Percentiles rank a stretch among this genome's conserved stretches.
Conservation (phyloP, 2,113 vertebrate genomes). For the Sylvietta virens region DNA sequence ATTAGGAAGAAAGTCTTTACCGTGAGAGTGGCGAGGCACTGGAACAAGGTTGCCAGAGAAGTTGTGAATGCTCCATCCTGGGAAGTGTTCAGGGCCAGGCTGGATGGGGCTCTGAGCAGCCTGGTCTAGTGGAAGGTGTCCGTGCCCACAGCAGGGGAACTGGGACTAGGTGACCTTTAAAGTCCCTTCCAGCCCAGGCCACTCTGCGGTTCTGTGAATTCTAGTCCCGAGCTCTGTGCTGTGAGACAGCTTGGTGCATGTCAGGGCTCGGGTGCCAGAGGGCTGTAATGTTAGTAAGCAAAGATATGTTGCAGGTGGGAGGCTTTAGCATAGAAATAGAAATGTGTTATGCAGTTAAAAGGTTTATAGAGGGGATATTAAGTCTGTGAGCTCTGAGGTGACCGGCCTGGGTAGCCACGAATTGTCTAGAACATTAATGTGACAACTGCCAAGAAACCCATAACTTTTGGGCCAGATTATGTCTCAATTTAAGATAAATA, state of each 20-base stretch:
- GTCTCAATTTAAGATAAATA: background rate
- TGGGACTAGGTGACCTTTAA: background rate
- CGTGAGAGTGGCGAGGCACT: background rate
- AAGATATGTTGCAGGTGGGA: background rate
- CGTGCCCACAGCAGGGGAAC: rapidly evolving
- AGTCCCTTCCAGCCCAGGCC: background rate
- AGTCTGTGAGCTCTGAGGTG: background rate
- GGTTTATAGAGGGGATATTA: rapidly evolving
- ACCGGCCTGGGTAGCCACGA: rapidly evolving
- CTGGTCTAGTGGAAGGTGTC: background rate
- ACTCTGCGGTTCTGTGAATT: rapidly evolving
- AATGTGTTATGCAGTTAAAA: background rate
- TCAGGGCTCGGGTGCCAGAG: rapidly evolving
- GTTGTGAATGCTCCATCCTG: background rate
- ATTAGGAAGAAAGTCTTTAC: background rate
- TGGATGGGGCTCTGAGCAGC: background rate
- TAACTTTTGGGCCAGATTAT: too few species aligned
- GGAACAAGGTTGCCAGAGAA: background rate
- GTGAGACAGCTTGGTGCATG: rapidly evolving
- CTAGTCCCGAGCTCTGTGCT: background rate
- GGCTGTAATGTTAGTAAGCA: rapidly evolving
- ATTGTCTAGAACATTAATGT: too few species aligned
- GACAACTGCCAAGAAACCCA: rapidly evolving
- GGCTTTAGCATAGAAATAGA: rapidly evolving
- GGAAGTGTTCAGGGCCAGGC: background rate